Conservation (phyloP, 2,888 invertebrate species). For the Eupithecia insigniata region DNA sequence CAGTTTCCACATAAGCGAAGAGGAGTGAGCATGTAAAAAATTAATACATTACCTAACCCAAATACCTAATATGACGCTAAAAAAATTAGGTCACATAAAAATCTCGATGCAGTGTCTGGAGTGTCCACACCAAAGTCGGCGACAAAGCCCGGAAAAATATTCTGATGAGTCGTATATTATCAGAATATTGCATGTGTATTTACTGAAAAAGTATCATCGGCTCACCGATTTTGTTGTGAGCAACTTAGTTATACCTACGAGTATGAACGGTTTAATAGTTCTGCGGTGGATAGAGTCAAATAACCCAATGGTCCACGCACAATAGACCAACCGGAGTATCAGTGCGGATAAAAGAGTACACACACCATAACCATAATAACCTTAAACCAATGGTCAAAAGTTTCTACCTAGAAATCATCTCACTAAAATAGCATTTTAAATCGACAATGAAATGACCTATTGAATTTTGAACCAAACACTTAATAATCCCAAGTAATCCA, state of each 20-base stretch:
- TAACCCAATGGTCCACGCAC: no score
- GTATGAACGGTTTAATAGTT: no score
- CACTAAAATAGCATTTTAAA: neutral
- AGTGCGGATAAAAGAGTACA: no score
- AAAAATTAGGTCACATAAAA: neutral
- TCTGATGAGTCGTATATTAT: no score
- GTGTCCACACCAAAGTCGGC: neutral
- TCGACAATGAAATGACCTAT: neutral
- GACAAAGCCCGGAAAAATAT: neutral
- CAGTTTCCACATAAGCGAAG: neutral
- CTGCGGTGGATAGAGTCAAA: neutral
- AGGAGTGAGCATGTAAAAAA: neutral
- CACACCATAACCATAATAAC: no score
- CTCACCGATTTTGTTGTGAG: no score
- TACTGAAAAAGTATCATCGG: no score
- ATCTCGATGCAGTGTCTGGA: neutral
- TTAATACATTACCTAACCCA: neutral
- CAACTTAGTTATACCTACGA: no score
- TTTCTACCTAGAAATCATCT: neutral
- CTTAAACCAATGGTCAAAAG: neutral
- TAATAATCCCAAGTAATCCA: constrained; percentile 32
- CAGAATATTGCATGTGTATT: neutral
- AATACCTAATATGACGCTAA: neutral
- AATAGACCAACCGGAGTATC: no score
- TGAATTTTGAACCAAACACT: neutral